Conservation (phyloP, 1,140 invertebrate species). For the Glossosoma conforme region DNA sequence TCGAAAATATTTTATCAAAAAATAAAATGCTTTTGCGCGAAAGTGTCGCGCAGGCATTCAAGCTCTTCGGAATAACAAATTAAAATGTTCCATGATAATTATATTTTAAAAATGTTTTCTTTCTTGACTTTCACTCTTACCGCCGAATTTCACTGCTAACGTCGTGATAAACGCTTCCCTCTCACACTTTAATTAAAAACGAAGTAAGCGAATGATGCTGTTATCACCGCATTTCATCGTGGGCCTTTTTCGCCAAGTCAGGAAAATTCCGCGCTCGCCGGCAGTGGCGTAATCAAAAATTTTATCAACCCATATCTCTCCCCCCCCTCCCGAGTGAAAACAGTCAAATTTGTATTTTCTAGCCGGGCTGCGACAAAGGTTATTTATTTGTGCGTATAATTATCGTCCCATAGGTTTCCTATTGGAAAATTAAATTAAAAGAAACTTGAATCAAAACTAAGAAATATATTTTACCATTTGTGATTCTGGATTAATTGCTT, state of each 20-base stretch:
- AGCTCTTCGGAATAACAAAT: slow-evolving; percentile 19
- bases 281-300: slow-evolving; percentile 17
- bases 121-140: slow-evolving; percentile 23
- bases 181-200: slow-evolving; percentile 33
- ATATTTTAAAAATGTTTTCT: slow-evolving; percentile 32
- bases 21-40: no score
- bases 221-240: slow-evolving; percentile 31
- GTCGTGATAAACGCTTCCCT: slow-evolving; percentile 30
- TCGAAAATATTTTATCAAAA: no score
- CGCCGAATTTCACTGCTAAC: slow-evolving; percentile 29
- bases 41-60: slow-evolving; percentile 9
- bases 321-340: no score
- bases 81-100: slow-evolving; percentile 30
- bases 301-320: slow-evolving; percentile 18
- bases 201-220: slow-evolving; percentile 32
- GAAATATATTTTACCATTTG: no score
- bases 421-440: no score
- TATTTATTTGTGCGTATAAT: no score
- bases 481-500: no score
- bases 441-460: no score
- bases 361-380: no score
- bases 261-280: background rate
- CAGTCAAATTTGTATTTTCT: no score
- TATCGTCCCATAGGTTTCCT: no score
- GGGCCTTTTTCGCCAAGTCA: slow-evolving; percentile 16